These are phyloP conservation scores for Pharmacophagus antenor DNA, from an alignment of 2,888 invertebrate species.

Conservation along the genomic window DNA sequence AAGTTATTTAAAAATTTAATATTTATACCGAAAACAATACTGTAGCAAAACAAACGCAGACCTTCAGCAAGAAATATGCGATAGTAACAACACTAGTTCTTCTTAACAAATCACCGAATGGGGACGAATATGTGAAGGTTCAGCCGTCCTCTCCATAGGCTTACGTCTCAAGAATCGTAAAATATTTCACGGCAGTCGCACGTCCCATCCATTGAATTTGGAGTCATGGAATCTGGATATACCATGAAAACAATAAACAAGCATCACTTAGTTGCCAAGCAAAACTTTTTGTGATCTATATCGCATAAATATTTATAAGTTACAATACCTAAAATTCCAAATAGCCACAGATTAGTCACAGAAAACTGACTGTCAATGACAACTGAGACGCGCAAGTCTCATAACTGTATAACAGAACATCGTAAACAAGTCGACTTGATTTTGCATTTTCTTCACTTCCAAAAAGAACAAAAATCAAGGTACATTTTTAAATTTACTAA, in stretches of 20 bases:
- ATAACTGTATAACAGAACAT: too few relatives aligned
- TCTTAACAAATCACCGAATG: slow-evolving; percentile 64
- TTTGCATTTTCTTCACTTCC: too few relatives aligned
- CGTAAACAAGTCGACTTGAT: too few relatives aligned
- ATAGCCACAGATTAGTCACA: too few relatives aligned
- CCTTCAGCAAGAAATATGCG: slow-evolving; percentile 42
- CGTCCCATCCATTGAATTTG: slow-evolving; percentile 44
- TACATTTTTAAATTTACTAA: too few relatives aligned
- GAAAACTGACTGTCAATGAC: too few relatives aligned
- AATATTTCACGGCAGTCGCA: slow-evolving; percentile 70
- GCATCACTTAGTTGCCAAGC: too few relatives aligned
- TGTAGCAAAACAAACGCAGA: slow-evolving; percentile 39
- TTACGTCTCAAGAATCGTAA: slow-evolving; percentile 74
- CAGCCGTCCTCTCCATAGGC: slow-evolving; percentile 55
- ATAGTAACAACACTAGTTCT: slow-evolving; percentile 44
- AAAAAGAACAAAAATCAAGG: too few relatives aligned
- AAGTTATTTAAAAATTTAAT: background rate
- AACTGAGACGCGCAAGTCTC: too few relatives aligned
- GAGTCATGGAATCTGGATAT: slow-evolving; percentile 45
- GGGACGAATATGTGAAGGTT: slow-evolving; percentile 64
- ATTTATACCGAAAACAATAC: slow-evolving; percentile 4
- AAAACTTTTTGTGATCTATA: too few relatives aligned
- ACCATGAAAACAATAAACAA: slow-evolving; percentile 32
- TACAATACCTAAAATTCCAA: too few relatives aligned
- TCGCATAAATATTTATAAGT: too few relatives aligned